These are phyloP conservation scores for Oikopleura dioica DNA, from an alignment of 23 tunicate species.

Conservation along the genomic window DNA sequence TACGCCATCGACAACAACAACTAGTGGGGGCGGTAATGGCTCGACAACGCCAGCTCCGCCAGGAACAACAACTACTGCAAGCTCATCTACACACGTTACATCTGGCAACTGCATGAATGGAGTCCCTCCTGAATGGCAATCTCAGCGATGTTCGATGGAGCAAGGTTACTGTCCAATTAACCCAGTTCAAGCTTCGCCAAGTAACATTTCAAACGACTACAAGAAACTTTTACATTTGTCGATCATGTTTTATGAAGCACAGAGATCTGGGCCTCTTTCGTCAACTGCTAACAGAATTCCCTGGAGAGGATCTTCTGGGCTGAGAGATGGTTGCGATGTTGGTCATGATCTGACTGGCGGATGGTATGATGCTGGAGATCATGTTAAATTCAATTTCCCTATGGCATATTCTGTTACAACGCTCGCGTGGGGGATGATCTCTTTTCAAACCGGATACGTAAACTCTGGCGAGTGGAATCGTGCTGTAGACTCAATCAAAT, in stretches of 20 bases:
- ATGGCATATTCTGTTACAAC: constrained; percentile 93
- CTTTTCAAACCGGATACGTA: constrained; percentile 49
- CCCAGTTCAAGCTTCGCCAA: neutral
- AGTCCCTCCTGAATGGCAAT: neutral
- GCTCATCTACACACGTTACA: too few relatives aligned
- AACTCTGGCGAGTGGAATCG: constrained; percentile 35
- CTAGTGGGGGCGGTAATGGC: neutral
- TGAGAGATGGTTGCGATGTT: constrained; percentile 88
- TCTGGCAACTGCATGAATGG: neutral
- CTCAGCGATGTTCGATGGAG: neutral
- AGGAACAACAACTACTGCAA: too few relatives aligned
- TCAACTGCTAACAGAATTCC: constrained; percentile 47
- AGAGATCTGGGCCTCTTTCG: constrained; percentile 65
- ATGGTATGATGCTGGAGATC: constrained; percentile 97
- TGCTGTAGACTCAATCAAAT: constrained; percentile 33
- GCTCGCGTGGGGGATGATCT: constrained; percentile 89
- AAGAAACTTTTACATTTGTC: constrained; percentile 54
- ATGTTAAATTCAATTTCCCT: constrained; percentile 80
- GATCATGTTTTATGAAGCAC: constrained; percentile 84
- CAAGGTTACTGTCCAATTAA: neutral
- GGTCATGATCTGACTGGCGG: constrained; percentile 67
- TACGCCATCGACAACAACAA: neutral
- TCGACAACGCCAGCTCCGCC: neutral
- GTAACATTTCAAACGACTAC: constrained; percentile 24
- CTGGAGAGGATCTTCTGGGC: constrained; percentile 87